Evolutionary conservation across 2,113 vertebrate species (phyloP).

Genomic region (Bufo bufo): DNA sequence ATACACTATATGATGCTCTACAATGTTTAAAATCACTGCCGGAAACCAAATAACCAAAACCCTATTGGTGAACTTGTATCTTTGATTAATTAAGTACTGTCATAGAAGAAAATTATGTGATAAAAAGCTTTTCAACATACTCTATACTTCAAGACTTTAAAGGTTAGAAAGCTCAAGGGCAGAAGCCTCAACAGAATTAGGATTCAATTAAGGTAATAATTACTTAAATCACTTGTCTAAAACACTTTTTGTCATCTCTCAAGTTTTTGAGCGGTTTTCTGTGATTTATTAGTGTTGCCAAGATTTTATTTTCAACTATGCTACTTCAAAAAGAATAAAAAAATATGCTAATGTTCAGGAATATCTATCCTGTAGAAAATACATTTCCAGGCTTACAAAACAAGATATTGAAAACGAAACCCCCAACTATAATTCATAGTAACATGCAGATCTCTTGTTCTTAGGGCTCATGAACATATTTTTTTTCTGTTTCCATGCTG

Average conservation of each 20-base stretch:
- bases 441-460: not conserved
- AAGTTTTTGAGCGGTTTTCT: conserved; percentile 25
- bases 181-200: conserved; percentile 37
- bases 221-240: conserved; percentile 44
- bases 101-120: conserved; percentile 33
- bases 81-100: conserved; percentile 49
- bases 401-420: not conserved
- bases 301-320: conserved; percentile 20
- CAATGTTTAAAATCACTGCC: conserved; percentile 6
- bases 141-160: conserved; percentile 33
- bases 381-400: not conserved
- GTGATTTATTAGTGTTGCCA: conserved; percentile 30
- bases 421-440: not conserved
- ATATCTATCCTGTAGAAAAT: not conserved
- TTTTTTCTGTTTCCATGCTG: no score
- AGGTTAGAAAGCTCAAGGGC: conserved; percentile 31
- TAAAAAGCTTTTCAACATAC: conserved; percentile 40
- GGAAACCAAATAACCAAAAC: conserved; percentile 15
- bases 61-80: conserved; percentile 24
- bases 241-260: conserved; percentile 26
- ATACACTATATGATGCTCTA: conserved; percentile 16
- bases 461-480: no score
- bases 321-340: conserved; percentile 8
- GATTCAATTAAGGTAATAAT: conserved; percentile 47
- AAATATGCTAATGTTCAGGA: not conserved